These are phyloP conservation scores for Arizona elegans DNA, from an alignment of 2,113 vertebrate species.

Conservation along the genomic window DNA sequence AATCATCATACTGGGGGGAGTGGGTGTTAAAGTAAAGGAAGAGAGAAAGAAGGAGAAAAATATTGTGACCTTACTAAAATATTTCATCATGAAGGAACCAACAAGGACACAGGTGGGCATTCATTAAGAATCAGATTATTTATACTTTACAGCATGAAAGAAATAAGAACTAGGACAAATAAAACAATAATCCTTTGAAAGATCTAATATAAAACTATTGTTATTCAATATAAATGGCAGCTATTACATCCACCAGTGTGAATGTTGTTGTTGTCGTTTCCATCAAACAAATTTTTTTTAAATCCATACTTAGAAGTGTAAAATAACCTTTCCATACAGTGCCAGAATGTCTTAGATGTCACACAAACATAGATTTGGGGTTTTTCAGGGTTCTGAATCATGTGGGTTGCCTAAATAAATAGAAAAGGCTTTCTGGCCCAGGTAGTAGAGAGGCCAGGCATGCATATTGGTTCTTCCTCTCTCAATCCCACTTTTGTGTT, in stretches of 20 bases:
- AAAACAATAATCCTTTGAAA: background rate
- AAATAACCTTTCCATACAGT: background rate
- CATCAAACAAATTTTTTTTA: background rate
- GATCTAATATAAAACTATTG: background rate
- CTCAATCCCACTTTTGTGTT: background rate
- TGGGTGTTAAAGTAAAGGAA: background rate
- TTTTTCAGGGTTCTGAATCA: background rate
- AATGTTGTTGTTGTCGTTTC: background rate
- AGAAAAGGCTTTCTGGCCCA: background rate
- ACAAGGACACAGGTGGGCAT: background rate
- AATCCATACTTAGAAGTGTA: background rate
- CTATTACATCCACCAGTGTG: background rate
- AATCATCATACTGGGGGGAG: constrained; percentile 85
- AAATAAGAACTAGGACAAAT: background rate
- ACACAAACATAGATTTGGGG: background rate
- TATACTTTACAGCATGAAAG: background rate
- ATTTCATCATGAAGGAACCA: background rate
- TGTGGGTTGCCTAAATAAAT: background rate
- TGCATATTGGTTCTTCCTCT: background rate
- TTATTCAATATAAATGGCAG: background rate
- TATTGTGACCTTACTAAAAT: background rate
- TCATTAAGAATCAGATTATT: background rate
- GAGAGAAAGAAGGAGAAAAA: background rate
- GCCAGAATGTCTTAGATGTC: background rate
- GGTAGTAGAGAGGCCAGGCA: background rate